Evolutionary conservation across 2,113 vertebrate species (phyloP), one percentile per base, ranked within the genome.

Genomic region (Planiliza haematocheilus): DNA sequence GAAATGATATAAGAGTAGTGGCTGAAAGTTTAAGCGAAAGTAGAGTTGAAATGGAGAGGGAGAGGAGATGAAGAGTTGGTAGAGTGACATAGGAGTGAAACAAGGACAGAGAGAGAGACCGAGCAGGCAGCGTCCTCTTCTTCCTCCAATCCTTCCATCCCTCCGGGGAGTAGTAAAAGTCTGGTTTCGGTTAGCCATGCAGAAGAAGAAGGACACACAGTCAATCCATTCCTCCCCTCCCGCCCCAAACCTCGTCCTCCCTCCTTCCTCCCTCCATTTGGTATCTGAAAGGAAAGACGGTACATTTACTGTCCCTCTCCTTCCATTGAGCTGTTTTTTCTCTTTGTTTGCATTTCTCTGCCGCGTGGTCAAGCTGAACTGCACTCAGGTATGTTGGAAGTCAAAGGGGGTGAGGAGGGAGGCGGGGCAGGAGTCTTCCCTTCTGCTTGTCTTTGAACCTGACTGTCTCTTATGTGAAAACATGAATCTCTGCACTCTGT

Each of bases 181-280:
- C 77, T 87, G 77, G 71, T 68, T 76, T 65, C 65, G 74, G 77
- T 81, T 81, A 79, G 38, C 68, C 72, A 82, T 80, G 84, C 70
- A 82, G 72, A 86, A 84, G 48, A 37, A 62, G 49, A 61, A 17
- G 42, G 42, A 78, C 53, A 66, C 74, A 70, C 46, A 77, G 41
- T 59, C 60, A 60, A 80, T 68, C 70, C 41, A 58, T 67, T 73
- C 53, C 66, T 46, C 70, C 55, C 70, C 70, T 73, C 73, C 74
- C 65, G 49, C 68, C 61, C 68, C 8, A 12, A 18, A 59, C 37
- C 67, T 55, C 58, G 24, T 30, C 24, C 24, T 30, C 53, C 69
- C 62, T 55, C n/a, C 59, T 38, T 61, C 7, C 64, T 43, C 63
- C 66, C 70, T 84, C 77, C 72, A 45, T 74, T 82, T 55, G 30